Evolutionary conservation across 2,113 vertebrate genomes (phyloP).

Genomic region (Neoarius graeffei): DNA sequence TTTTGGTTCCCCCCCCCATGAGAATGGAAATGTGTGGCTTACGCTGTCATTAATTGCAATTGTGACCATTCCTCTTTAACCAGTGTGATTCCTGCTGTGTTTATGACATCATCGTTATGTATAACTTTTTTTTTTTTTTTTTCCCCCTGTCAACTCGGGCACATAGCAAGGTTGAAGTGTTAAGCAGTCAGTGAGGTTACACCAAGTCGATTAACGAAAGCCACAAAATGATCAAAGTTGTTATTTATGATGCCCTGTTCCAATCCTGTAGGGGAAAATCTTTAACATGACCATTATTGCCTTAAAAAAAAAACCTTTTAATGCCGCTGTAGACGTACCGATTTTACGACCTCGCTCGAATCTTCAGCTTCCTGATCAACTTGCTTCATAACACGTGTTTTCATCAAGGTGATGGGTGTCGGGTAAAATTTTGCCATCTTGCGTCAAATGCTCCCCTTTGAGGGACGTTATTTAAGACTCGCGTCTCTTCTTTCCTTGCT

Average conservation of each 20-base stretch:
- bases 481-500: background rate
- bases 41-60: conserved; percentile 57
- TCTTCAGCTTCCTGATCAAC: background rate
- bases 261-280: background rate
- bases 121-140: background rate
- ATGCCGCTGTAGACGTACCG: background rate
- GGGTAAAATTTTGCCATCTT: background rate
- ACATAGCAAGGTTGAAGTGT: conserved; percentile 21
- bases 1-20: background rate
- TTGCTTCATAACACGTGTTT: background rate
- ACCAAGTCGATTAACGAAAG: background rate
- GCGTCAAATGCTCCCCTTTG: background rate
- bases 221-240: background rate
- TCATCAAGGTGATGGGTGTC: background rate
- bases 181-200: background rate
- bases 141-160: background rate
- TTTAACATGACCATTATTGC: conserved; percentile 55
- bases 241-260: conserved; percentile 5
- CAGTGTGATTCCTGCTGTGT: conserved; percentile 56
- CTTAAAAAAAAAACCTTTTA: conserved; percentile 39
- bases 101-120: conserved; percentile 12
- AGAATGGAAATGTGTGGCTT: conserved; percentile 50
- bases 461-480: background rate
- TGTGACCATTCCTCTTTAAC: conserved; percentile 62
- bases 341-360: background rate